Conservation (phyloP, 2,113 vertebrate species). For the Phodopus roborovskii region DNA sequence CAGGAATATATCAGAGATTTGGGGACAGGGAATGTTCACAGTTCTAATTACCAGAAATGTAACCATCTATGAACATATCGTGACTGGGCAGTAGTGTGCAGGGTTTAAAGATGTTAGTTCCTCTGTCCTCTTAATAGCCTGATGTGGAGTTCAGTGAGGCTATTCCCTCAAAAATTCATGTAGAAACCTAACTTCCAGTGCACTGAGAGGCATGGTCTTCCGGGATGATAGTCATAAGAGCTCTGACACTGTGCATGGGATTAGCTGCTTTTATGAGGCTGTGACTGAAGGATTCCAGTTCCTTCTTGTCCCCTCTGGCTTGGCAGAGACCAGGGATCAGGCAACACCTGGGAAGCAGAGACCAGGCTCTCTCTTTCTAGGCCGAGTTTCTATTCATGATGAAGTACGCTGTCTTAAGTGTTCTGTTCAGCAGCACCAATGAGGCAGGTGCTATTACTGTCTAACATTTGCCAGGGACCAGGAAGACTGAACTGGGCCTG, state of each 20-base stretch:
- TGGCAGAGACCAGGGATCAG: background rate
- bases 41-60: background rate
- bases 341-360: background rate
- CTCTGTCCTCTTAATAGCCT: background rate
- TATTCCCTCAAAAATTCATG: background rate
- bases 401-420: background rate
- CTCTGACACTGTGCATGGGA: background rate
- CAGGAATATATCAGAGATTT: background rate
- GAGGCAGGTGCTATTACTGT: background rate
- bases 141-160: background rate
- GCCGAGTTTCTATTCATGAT: background rate
- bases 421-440: background rate
- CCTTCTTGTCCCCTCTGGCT: background rate
- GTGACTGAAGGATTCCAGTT: background rate
- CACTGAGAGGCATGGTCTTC: background rate
- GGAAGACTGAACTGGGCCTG: background rate
- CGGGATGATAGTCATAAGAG: background rate
- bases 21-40: background rate
- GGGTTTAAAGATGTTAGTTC: background rate
- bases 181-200: background rate
- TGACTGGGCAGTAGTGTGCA: background rate
- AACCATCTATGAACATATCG: background rate
- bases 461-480: background rate
- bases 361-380: background rate
- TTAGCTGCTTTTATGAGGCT: no score